These are phyloP conservation scores for Hesperophylax magnus DNA, from an alignment of 1,140 invertebrate genomes.

Conservation along the genomic window DNA sequence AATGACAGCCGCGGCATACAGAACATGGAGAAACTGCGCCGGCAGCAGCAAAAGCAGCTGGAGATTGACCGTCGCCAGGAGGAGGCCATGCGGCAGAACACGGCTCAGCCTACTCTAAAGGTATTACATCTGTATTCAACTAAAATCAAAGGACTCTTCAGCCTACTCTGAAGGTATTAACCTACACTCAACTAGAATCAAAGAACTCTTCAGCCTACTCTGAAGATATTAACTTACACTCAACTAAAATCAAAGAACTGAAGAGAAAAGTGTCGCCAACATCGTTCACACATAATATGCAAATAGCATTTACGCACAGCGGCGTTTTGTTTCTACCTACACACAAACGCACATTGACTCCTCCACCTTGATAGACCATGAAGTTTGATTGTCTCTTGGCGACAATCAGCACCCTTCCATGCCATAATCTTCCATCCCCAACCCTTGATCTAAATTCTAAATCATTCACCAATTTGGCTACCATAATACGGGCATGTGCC, in stretches of 20 bases:
- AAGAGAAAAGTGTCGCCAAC: no score
- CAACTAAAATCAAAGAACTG: not conserved
- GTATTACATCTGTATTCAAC: conserved; percentile 6
- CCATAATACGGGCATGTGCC: no score
- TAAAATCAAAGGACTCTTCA: not conserved
- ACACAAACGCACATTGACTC: no score
- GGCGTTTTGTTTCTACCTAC: no score
- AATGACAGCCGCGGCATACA: conserved; percentile 73
- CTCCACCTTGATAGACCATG: no score
- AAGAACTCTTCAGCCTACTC: not conserved
- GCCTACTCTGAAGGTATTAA: not conserved
- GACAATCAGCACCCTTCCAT: no score
- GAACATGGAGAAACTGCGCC: conserved; percentile 70
- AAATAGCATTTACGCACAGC: no score
- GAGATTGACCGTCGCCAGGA: conserved; percentile 69
- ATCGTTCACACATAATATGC: no score
- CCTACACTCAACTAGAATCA: not conserved
- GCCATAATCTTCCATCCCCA: no score
- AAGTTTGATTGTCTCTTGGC: no score
- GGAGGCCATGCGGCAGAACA: conserved; percentile 60
- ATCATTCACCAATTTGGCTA: not conserved
- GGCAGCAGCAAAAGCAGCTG: conserved; percentile 69
- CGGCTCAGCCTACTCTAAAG: conserved; percentile 46
- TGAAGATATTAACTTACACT: not conserved
- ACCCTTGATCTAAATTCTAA: no score